Conservation (phyloP, 2,888 invertebrate genomes). For the Trissonchulus sp. region DNA sequence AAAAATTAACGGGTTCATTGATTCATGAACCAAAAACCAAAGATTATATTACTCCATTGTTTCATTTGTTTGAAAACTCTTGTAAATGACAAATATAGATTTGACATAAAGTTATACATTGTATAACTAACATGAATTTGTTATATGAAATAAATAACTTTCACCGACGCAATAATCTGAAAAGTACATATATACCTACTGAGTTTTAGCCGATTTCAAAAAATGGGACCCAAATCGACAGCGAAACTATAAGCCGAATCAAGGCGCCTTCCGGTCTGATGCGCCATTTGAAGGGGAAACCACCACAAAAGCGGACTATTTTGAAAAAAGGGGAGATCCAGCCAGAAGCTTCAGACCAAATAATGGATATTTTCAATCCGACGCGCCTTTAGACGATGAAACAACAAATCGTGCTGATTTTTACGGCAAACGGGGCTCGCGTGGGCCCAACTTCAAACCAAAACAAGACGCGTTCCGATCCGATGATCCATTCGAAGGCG, state of each 20-base stretch:
- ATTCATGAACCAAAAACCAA: no score
- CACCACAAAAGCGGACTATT: slow-evolving; percentile 51
- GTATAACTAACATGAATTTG: no score
- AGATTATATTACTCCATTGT: no score
- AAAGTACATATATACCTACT: no score
- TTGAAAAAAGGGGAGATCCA: slow-evolving; percentile 36
- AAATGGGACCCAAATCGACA: background rate
- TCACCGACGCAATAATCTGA: no score
- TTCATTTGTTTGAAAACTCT: no score
- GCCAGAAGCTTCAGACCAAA: background rate
- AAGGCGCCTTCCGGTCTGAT: slow-evolving; percentile 44
- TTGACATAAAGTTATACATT: no score
- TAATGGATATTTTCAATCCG: slow-evolving; percentile 5
- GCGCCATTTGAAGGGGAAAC: slow-evolving; percentile 53
- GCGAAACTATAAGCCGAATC: background rate
- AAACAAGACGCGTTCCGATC: slow-evolving; percentile 34
- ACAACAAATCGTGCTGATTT: slow-evolving; percentile 14
- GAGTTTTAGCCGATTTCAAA: slow-evolving; percentile 12
- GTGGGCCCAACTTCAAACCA: background rate
- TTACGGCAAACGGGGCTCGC: background rate
- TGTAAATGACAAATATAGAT: no score
- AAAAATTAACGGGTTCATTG: no score
- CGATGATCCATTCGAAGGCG: slow-evolving; percentile 49
- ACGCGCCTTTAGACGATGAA: background rate
- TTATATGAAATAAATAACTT: no score